phyloP scores from a whole-genome alignment of 2,797 vertebrate species.

The Cyprinella venusta region DNA sequence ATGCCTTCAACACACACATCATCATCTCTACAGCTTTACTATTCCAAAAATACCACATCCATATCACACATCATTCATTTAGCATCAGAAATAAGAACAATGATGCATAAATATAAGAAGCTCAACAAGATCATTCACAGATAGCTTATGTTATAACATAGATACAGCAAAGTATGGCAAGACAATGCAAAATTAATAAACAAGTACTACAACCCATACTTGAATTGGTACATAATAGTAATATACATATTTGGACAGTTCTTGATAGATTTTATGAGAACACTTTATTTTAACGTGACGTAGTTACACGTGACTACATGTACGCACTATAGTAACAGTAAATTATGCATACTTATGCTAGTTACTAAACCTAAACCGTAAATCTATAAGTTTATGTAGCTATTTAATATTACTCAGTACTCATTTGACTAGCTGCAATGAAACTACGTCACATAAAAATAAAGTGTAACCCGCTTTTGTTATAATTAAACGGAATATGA shows the following conservation, averaged over 20 bases:
- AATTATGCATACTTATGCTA: not conserved
- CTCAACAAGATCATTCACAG: not conserved
- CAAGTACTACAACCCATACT: not conserved
- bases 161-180: not conserved
- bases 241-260: not conserved
- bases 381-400: not conserved
- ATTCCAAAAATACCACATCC: not conserved
- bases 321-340: too few relatives aligned
- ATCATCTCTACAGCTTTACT: not conserved
- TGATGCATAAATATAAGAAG: not conserved
- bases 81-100: not conserved
- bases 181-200: not conserved
- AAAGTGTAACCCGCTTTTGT: not conserved
- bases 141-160: not conserved
- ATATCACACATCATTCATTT: not conserved
- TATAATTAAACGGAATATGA: not conserved
- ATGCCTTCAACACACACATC: not conserved
- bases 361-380: not conserved
- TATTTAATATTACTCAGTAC: not conserved
- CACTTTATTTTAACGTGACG: too few relatives aligned
- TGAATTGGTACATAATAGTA: not conserved
- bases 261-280: not conserved
- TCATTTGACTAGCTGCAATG: not conserved
- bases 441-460: not conserved
- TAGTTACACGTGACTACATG: too few relatives aligned